Evolutionary conservation across 53 echinoderm and acorn worm genomes (phyloP).

Genomic region (Zoroaster sp.): DNA sequence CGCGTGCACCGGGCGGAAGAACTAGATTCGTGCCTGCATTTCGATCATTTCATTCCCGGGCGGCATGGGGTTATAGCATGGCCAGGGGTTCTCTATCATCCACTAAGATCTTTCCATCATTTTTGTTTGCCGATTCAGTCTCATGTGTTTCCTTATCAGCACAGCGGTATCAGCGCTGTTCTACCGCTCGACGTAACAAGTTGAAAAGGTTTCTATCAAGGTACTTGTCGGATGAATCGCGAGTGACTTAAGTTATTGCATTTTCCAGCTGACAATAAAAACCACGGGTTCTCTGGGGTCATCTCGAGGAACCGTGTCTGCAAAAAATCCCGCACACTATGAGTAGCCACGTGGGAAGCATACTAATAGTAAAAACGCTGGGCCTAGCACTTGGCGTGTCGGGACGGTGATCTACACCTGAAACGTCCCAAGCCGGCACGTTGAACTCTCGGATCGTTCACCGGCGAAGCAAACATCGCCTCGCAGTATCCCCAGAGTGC

Average conservation of each 20-base stretch:
- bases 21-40: constrained; percentile 14
- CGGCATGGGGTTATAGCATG: too few relatives aligned
- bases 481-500: constrained; percentile 15
- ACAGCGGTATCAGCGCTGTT: too few relatives aligned
- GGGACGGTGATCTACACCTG: constrained; percentile 21
- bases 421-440: constrained; percentile 16
- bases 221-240: background rate
- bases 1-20: constrained; percentile 15
- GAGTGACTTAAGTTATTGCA: background rate
- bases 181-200: background rate
- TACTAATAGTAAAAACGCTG: background rate
- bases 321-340: background rate
- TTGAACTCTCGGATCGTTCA: constrained; percentile 22
- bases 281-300: background rate
- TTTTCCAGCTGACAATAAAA: background rate
- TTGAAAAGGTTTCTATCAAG: background rate
- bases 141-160: background rate
- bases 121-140: background rate
- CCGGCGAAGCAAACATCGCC: background rate
- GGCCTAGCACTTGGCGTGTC: background rate
- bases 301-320: background rate
- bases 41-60: background rate
- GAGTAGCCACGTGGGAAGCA: background rate
- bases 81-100: background rate
- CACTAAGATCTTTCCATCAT: background rate